Conservation (phyloP, 1,140 invertebrate genomes). For the Sipha flava region DNA sequence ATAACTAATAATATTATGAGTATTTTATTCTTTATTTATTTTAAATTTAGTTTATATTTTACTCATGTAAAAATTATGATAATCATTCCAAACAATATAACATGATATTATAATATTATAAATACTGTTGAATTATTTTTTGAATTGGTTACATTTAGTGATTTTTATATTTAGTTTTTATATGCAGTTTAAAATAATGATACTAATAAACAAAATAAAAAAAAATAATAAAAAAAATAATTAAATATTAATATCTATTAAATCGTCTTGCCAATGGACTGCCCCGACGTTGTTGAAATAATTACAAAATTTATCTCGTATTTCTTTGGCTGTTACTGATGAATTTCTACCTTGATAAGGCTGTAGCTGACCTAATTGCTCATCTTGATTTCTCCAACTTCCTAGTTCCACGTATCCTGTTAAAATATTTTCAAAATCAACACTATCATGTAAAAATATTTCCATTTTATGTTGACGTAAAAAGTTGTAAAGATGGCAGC, state of each 20-base stretch:
- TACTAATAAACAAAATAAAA: not conserved
- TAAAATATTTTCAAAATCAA: conserved; percentile 5
- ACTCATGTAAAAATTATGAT: too few relatives aligned
- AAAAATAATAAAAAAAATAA: conserved; percentile 1
- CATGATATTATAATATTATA: too few relatives aligned
- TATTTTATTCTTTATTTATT: too few relatives aligned
- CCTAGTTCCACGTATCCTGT: not conserved
- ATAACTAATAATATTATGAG: too few relatives aligned
- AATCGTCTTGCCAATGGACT: conserved; percentile 35
- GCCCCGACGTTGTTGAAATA: conserved; percentile 33
- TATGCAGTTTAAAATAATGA: not conserved
- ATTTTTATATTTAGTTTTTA: not conserved
- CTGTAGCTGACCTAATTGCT: conserved; percentile 6
- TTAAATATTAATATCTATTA: not conserved
- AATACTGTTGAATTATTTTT: not conserved
- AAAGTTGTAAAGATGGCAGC: conserved; percentile 40
- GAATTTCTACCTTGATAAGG: conserved; percentile 18
- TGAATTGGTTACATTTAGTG: not conserved
- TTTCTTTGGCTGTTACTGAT: not conserved
- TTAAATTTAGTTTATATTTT: too few relatives aligned
- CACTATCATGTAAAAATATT: not conserved
- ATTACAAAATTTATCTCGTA: conserved; percentile 31
- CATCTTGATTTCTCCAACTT: conserved; percentile 14
- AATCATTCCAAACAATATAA: too few relatives aligned
- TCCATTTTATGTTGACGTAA: conserved; percentile 32